A percentile compares a stretch with the other conserved stretches of the same genome.
These are phyloP conservation scores for Pantherophis guttatus DNA, from an alignment of 2,113 vertebrate genomes.

Conservation along the genomic window DNA sequence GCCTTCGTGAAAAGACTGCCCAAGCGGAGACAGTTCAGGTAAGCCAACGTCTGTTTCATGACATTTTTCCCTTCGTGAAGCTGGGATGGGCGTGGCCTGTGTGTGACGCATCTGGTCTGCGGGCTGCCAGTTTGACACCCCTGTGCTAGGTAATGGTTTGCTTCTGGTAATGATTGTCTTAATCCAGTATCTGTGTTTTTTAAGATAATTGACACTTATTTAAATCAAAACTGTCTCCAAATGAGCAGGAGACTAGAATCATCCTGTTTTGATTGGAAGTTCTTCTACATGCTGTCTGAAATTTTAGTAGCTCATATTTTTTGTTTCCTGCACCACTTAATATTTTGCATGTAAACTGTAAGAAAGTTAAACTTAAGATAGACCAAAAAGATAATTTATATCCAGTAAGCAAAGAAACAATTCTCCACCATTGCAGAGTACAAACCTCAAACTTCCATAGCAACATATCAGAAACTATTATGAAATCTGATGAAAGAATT, in stretches of 20 bases:
- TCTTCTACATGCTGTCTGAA: background rate
- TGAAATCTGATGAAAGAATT: background rate
- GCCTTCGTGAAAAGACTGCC: too few species aligned
- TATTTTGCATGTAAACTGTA: background rate
- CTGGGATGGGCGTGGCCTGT: too few species aligned
- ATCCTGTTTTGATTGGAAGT: background rate
- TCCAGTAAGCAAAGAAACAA: background rate
- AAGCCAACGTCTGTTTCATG: too few species aligned
- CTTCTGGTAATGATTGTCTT: background rate
- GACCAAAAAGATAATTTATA: background rate
- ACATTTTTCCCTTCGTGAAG: too few species aligned
- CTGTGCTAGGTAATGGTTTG: background rate
- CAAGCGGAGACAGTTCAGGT: too few species aligned
- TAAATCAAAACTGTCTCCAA: background rate
- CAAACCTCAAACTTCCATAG: background rate
- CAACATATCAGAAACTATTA: background rate
- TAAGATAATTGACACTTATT: background rate
- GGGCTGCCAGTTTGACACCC: too few species aligned
- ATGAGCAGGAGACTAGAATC: background rate
- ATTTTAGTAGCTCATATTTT: background rate
- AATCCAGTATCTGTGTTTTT: background rate
- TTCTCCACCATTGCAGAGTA: background rate
- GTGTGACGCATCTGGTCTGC: too few species aligned
- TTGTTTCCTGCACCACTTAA: background rate
- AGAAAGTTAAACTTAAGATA: background rate